These are phyloP conservation scores for Eulemur macaco DNA, from an alignment of 2,113 vertebrate species.

Conservation along the genomic window DNA sequence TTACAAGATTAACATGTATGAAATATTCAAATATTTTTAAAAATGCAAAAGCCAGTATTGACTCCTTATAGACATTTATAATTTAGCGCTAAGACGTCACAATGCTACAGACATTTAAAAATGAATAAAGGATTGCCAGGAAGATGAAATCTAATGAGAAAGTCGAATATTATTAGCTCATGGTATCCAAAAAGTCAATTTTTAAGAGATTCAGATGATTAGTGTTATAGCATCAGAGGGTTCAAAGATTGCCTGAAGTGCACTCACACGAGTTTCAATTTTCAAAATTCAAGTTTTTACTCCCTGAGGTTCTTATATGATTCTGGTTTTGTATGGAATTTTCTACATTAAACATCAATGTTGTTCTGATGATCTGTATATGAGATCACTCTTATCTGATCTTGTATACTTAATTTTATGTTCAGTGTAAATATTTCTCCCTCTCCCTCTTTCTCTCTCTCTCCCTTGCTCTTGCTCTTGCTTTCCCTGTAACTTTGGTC, in stretches of 20 bases:
- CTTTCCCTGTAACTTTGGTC: too few species aligned
- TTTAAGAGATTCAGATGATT: background rate
- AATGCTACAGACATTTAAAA: conserved; percentile 51
- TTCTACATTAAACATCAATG: background rate
- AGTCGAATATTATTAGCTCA: background rate
- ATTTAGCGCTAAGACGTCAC: background rate
- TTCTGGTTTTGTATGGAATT: background rate
- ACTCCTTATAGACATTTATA: background rate
- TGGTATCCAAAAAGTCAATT: conserved; percentile 63
- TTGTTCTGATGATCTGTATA: background rate
- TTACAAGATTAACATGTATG: background rate
- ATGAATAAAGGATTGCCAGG: background rate
- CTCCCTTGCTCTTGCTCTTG: background rate
- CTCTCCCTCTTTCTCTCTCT: background rate
- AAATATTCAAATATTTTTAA: background rate
- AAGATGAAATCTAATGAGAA: conserved; percentile 28
- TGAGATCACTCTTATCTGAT: background rate
- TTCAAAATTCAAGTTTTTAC: conserved; percentile 36
- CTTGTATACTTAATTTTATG: background rate
- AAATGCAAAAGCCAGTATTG: background rate
- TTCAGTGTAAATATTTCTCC: background rate
- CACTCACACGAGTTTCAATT: conserved; percentile 59
- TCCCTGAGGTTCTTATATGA: background rate
- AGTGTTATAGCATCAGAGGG: conserved; percentile 52
- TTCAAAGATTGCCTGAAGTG: conserved; percentile 60